phyloP scores from a whole-genome alignment of 1,140 invertebrate genomes.

The Mycetomoellerius zeteki region DNA sequence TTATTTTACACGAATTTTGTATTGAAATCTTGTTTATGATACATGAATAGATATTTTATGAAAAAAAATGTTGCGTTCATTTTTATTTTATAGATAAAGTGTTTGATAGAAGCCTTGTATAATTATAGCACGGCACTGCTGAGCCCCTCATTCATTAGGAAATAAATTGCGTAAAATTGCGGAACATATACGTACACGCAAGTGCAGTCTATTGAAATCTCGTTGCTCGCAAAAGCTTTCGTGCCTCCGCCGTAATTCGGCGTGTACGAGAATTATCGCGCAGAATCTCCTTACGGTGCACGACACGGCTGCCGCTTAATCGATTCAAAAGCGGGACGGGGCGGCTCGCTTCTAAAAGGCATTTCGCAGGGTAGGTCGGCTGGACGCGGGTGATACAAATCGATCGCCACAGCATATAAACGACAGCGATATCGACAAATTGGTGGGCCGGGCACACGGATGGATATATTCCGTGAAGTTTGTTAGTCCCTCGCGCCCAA shows the following conservation, averaged over 20 bases:
- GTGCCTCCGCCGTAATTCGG: conserved; percentile 8
- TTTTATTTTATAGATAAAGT: conserved; percentile 10
- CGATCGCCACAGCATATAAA: conserved; percentile 64
- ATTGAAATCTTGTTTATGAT: not conserved
- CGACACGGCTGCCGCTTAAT: conserved; percentile 30
- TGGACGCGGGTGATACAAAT: conserved; percentile 57
- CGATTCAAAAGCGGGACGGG: conserved; percentile 43
- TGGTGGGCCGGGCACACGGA: conserved; percentile 65
- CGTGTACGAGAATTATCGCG: conserved; percentile 19
- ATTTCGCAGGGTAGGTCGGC: conserved; percentile 19
- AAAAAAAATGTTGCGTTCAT: not conserved
- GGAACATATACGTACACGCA: conserved; percentile 10
- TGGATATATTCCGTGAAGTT: conserved; percentile 71
- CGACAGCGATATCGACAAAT: conserved; percentile 74
- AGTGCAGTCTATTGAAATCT: not conserved
- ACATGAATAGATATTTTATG: not conserved
- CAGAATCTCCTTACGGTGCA: conserved; percentile 38
- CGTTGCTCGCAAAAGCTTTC: not conserved
- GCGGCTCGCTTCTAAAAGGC: conserved; percentile 24
- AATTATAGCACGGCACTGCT: not conserved
- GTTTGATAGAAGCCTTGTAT: not conserved
- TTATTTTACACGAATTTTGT: not conserved
- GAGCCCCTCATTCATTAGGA: not conserved
- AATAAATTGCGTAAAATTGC: conserved; percentile 44
- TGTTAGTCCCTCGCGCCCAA: conserved; percentile 78